Conservation (phyloP, 1,140 invertebrate genomes). For the Ruditapes philippinarum region DNA sequence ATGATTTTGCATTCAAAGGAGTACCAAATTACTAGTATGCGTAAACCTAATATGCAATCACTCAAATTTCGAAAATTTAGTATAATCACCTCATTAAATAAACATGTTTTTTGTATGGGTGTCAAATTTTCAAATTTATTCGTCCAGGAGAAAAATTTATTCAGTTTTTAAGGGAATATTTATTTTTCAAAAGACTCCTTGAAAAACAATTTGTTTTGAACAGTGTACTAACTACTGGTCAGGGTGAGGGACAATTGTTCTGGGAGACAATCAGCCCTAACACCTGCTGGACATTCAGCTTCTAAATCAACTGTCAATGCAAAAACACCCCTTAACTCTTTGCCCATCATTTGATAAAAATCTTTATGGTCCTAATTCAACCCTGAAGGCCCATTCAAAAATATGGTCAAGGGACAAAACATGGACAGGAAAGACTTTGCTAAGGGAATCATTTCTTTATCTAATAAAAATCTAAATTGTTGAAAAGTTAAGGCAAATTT, state of each 20-base stretch:
- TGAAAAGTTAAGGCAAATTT: constrained; percentile 29
- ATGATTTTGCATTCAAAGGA: no score
- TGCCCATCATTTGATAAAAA: constrained; percentile 4
- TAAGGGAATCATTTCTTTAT: background rate
- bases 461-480: constrained; percentile 14
- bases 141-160: constrained; percentile 1
- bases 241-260: background rate
- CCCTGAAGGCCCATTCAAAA: constrained; percentile 4
- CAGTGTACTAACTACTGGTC: background rate
- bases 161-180: constrained; percentile 25
- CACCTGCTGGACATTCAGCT: background rate
- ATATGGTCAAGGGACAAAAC: background rate
- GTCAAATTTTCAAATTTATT: background rate
- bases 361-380: constrained; percentile 23
- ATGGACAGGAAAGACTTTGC: constrained; percentile 42
- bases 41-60: no score
- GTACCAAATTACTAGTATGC: no score
- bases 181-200: constrained; percentile 29
- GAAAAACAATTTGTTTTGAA: constrained; percentile 42
- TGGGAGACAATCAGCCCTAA: background rate
- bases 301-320: background rate
- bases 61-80: no score
- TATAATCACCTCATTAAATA: background rate
- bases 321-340: background rate
- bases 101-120: background rate